phyloP scores from a whole-genome alignment of 2,888 invertebrate species.

The Carpatolechia fugitivella region DNA sequence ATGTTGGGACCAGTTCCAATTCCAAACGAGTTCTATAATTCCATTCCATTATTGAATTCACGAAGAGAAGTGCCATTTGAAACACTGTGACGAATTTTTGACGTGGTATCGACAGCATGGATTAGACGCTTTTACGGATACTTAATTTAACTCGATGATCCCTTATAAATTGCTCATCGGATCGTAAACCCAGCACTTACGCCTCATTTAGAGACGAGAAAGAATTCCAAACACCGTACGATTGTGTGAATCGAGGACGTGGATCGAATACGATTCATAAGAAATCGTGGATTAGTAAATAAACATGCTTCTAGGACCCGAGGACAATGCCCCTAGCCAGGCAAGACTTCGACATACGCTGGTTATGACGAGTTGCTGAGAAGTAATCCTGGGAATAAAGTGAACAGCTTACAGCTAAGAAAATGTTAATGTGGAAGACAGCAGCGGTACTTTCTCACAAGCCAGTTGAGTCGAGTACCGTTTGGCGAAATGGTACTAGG shows the following conservation, averaged over 20 bases:
- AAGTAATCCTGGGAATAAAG: conserved; percentile 11
- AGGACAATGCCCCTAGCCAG: conserved; percentile 57
- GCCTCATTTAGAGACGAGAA: conserved; percentile 37
- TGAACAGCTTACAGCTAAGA: conserved; percentile 29
- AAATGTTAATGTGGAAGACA: conserved; percentile 45
- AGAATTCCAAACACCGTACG: conserved; percentile 64
- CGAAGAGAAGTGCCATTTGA: conserved; percentile 34
- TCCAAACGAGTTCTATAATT: conserved; percentile 57
- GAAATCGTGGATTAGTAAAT: conserved; percentile 61
- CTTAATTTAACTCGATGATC: not conserved
- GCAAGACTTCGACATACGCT: conserved; percentile 19
- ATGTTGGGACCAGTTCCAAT: conserved; percentile 45
- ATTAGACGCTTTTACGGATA: not conserved
- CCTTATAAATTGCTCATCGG: conserved; percentile 20
- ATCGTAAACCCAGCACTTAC: conserved; percentile 49
- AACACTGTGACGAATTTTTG: conserved; percentile 21
- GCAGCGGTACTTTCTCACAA: conserved; percentile 67
- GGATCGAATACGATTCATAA: conserved; percentile 62
- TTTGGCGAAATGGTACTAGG: conserved; percentile 53
- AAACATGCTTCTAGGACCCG: conserved; percentile 54
- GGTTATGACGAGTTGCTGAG: conserved; percentile 15
- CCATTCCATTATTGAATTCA: conserved; percentile 37
- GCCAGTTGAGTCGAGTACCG: conserved; percentile 40
- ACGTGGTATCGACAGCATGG: not conserved
- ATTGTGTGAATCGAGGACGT: conserved; percentile 75